Evolutionary conservation across 2,888 invertebrate genomes (phyloP).

Genomic region (Drosophila kambysellisi): DNA sequence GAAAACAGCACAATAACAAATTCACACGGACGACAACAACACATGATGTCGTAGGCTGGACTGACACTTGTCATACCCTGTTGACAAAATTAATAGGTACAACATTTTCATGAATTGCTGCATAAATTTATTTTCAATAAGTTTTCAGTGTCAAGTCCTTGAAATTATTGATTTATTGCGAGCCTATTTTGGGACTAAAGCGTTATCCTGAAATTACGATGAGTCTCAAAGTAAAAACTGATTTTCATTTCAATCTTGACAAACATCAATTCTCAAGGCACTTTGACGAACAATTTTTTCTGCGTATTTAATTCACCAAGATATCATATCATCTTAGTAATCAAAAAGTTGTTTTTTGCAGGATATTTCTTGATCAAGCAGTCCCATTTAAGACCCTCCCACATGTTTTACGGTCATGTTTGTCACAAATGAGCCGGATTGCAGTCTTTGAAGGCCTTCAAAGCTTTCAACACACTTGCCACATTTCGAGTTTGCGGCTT

Average conservation of each 20-base stretch:
- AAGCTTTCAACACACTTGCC: constrained; percentile 19
- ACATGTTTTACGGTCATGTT: constrained; percentile 58
- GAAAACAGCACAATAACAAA: constrained; percentile 31
- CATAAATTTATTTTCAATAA: neutral
- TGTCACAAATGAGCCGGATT: constrained; percentile 57
- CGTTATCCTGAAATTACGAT: neutral
- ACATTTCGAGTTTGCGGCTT: constrained; percentile 38
- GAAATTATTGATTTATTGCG: neutral
- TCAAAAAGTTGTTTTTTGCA: neutral
- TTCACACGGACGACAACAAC: neutral
- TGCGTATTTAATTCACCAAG: neutral
- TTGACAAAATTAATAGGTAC: neutral
- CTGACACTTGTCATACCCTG: constrained; percentile 43
- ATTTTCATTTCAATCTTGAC: neutral
- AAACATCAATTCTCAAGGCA: neutral
- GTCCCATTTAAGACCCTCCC: neutral
- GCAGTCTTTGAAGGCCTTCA: constrained; percentile 28
- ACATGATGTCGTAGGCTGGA: constrained; percentile 16
- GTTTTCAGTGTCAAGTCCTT: neutral
- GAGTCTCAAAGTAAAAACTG: neutral
- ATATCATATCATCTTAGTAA: neutral
- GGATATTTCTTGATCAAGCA: neutral
- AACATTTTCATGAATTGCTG: neutral
- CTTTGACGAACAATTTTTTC: neutral
- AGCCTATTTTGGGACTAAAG: neutral